Conservation (phyloP, 1,140 invertebrate genomes). For the Holotrichia oblita region DNA sequence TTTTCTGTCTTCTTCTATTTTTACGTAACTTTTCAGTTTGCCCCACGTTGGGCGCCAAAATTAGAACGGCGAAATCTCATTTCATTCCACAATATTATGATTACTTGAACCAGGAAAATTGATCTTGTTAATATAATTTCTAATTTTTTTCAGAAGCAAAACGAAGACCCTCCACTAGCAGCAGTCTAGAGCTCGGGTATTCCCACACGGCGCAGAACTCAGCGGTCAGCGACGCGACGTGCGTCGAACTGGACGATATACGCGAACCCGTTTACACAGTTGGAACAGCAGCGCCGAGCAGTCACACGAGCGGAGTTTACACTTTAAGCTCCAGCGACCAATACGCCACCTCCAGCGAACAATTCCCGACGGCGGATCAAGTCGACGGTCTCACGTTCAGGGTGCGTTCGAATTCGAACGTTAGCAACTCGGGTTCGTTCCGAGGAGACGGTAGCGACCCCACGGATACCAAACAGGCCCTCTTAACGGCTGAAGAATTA, state of each 20-base stretch:
- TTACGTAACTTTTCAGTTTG: not conserved
- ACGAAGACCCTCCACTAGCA: constrained; percentile 73
- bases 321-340: constrained; percentile 77
- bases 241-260: constrained; percentile 59
- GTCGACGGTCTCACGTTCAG: constrained; percentile 66
- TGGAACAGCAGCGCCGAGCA: constrained; percentile 66
- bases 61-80: not conserved
- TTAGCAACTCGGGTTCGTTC: constrained; percentile 78
- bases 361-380: constrained; percentile 63
- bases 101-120: too few species aligned
- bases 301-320: constrained; percentile 81
- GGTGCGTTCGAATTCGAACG: constrained; percentile 77
- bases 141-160: constrained; percentile 65
- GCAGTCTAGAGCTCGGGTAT: constrained; percentile 81
- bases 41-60: too few species aligned
- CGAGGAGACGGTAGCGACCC: constrained; percentile 86
- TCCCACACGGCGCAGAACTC: constrained; percentile 87
- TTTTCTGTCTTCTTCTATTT: not conserved
- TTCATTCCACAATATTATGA: too few species aligned
- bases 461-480: constrained; percentile 75
- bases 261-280: constrained; percentile 62
- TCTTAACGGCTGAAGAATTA: constrained; percentile 82
- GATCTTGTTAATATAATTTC: too few species aligned
- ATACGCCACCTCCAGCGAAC: constrained; percentile 57
- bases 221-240: constrained; percentile 71